Conservation (phyloP, 2,888 invertebrate species). For the Crematogaster levior region DNA sequence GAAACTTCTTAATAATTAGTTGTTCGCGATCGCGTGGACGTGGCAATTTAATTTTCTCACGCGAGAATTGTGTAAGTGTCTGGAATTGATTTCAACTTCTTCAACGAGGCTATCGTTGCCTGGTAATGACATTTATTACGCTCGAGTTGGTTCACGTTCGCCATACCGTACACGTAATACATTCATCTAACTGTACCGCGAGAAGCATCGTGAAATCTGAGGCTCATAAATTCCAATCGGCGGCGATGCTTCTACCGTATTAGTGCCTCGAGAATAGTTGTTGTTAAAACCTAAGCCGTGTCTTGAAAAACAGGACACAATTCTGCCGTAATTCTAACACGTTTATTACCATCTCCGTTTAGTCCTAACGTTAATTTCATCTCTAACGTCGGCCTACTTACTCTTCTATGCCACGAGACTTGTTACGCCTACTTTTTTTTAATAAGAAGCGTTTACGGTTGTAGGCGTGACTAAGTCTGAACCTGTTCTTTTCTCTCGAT, state of each 20-base stretch:
- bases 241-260: slow-evolving; percentile 49
- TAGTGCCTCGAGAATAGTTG: slow-evolving; percentile 45
- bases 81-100: slow-evolving; percentile 16
- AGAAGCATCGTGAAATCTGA: slow-evolving; percentile 43
- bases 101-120: slow-evolving; percentile 7
- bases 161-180: slow-evolving; percentile 28
- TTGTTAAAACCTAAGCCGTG: slow-evolving; percentile 69
- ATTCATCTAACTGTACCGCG: slow-evolving; percentile 35
- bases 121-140: slow-evolving; percentile 34
- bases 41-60: slow-evolving; percentile 11
- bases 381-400: slow-evolving; percentile 40
- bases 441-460: slow-evolving; percentile 31
- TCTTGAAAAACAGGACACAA: slow-evolving; percentile 63
- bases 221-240: slow-evolving; percentile 67
- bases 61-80: not conserved
- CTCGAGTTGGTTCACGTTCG: slow-evolving; percentile 27
- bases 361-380: slow-evolving; percentile 41
- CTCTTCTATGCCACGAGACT: slow-evolving; percentile 31
- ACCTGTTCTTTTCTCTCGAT: not conserved
- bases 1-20: slow-evolving; percentile 17
- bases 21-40: slow-evolving; percentile 1
- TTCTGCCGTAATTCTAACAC: slow-evolving; percentile 69
- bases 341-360: slow-evolving; percentile 66
- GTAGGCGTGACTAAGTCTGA: not conserved
- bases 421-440: slow-evolving; percentile 32